Evolutionary conservation across 2,797 vertebrate species (phyloP).

Genomic region (Coracias cyanogaster): DNA sequence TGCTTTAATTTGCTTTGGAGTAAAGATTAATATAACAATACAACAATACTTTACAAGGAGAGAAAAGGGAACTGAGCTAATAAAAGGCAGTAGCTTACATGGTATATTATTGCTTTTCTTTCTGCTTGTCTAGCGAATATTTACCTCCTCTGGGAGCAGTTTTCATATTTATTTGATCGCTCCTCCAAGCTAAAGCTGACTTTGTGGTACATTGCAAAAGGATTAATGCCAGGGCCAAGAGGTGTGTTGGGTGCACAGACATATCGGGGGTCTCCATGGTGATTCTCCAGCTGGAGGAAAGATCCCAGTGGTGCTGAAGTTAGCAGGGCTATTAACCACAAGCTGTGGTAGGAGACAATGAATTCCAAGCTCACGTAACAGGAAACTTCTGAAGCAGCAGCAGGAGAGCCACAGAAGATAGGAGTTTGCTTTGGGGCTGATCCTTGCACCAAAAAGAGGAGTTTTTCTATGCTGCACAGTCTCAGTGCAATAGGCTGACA

Average conservation of each 20-base stretch:
- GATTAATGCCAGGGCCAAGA: background rate
- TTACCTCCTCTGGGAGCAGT: conserved; percentile 49
- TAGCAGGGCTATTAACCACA: background rate
- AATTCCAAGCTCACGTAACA: background rate
- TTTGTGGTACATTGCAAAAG: background rate
- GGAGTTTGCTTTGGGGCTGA: background rate
- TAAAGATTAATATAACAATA: conserved; percentile 57
- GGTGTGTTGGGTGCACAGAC: background rate
- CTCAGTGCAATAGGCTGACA: background rate
- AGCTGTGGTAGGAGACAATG: background rate
- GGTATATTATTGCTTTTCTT: conserved; percentile 66
- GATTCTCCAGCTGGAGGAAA: background rate
- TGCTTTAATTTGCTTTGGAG: conserved; percentile 65
- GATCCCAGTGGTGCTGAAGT: background rate
- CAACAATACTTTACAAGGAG: conserved; percentile 49
- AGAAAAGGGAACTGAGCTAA: conserved; percentile 47
- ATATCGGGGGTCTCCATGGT: background rate
- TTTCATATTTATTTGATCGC: conserved; percentile 54
- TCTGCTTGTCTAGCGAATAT: conserved; percentile 59
- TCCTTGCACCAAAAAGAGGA: background rate
- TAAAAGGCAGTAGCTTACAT: conserved; percentile 52
- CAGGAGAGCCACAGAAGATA: background rate
- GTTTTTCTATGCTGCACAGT: background rate
- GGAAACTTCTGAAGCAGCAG: background rate
- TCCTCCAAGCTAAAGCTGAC: conserved; percentile 39